Base-by-base conservation (phyloP, 2,797 vertebrate species). In the Propithecus deckenii region DNA sequence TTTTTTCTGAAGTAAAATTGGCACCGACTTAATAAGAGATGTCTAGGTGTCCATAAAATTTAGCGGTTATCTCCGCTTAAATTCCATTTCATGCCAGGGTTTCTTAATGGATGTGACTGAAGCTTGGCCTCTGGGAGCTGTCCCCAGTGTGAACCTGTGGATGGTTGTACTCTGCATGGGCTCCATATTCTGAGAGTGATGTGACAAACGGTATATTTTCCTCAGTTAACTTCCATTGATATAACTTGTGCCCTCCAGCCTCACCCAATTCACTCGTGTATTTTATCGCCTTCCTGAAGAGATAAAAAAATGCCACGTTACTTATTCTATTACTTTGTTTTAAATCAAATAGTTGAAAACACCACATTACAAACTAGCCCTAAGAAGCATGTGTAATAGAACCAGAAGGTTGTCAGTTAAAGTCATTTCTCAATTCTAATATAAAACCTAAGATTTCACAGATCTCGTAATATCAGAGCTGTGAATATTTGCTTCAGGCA, bases 391-490 rank as follows among this genome's bases (percentile, higher is more conserved):
- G 2, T 91, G 12, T 38, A 72, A 35, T 32, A 86, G 63, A 67
- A 52, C 28, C 59, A 80, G 79, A 88, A 65, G 7, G 85, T 61
- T 98, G 75, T 86, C 67, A 89, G 1, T 96, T 94, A 96, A 96
- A 83, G 93, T 15, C 55, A 72, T 84, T 55, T 93, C 55, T 96
- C 61, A 57, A 84, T 94, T 97, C 89, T 86, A 90, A 91, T 86
- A 91, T 94, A 96, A 96, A 97, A 85, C 67, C 90, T 75, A 63
- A 32, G 75, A 91, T 97, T 96, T 98, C 86, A 97, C 86, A 84
- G 97, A 88, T 86, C 86, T 94, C 91, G 75, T 97, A 92, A 97
- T 98, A 95, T 97, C 94, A 96, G 96, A 97, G 96, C 91, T 96
- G 75, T 55, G 72, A 98, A 89, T 91, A 94, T 96, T 98, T 95